Base-by-base conservation (phyloP, 92 coral and sea anemone genomes). In the Porites divaricata region DNA sequence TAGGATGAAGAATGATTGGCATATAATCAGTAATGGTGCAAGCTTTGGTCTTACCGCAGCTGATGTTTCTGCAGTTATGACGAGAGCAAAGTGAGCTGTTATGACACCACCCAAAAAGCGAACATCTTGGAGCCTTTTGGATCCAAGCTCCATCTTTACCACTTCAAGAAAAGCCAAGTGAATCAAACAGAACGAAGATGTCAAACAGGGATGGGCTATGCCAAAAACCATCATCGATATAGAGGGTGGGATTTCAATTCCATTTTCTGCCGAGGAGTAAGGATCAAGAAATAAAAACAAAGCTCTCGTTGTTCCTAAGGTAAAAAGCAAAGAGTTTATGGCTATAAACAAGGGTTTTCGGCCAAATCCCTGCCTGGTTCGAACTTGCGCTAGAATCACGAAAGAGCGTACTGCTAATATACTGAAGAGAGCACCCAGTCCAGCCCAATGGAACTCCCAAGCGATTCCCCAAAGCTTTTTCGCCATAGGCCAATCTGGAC, bases 371-470 rank as follows among this genome's bases (percentile, higher is more conserved):
- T 77, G 63, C 24, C 23, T 67, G 25, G 53, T 67, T 22, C 16
- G 68, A 4, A 63, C 82, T n/a, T 88, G 90, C 2, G 85, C 51
- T 45, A 93, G 49, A 17, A 91, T 91, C n/a, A 88, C 8, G 16
- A 89, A n/a, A 45, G 95, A 86, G 85, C 79, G 90, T 13, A 85
- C 45, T 9, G 96, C 96, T 59, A 93, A 66, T 10, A 91, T 64
- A 52, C 89, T 77, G 71, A 88, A 95, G 24, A 70, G 35, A 21
- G 83, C 70, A 9, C 98, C 96, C 50, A 95, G 88, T 6, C 98
- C 95, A 28, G 92, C 90, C 87, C 91, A 95, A 76, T 95, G 98
- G 2, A 93, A 35, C 48, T 95, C 92, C 98, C 98, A 95, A 10
- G 92, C 93, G 24, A 87, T 24, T 52, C 93, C 92, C 98, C 98